Evolutionary conservation across 2,888 invertebrate species (phyloP).

Genomic region (Lochmaea crataegi): DNA sequence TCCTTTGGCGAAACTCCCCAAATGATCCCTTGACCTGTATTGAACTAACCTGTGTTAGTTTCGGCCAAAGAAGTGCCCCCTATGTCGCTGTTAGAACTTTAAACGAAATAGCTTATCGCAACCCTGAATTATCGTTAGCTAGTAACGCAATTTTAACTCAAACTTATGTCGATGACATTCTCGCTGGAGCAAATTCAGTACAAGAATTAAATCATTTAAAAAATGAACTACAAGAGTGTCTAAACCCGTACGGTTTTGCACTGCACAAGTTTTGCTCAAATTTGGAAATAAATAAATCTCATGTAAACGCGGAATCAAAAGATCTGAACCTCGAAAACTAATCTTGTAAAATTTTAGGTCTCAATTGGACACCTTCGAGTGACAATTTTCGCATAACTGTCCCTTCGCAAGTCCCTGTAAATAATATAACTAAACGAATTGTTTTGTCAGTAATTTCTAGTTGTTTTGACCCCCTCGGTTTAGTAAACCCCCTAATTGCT

Average conservation of each 20-base stretch:
- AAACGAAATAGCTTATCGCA: constrained; percentile 7
- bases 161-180: constrained; percentile 40
- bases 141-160: constrained; percentile 23
- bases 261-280: constrained; percentile 37
- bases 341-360: constrained; percentile 21
- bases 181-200: constrained; percentile 26
- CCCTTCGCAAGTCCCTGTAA: not conserved
- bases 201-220: constrained; percentile 10
- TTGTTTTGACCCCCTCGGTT: constrained; percentile 41
- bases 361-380: constrained; percentile 12
- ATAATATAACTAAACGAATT: constrained; percentile 23
- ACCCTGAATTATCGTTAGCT: constrained; percentile 18
- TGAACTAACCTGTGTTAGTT: constrained; percentile 33
- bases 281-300: not conserved
- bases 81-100: constrained; percentile 23
- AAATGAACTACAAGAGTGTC: constrained; percentile 11
- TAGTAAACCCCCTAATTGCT: constrained; percentile 35
- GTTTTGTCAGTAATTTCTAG: constrained; percentile 32
- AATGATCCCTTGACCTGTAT: constrained; percentile 24
- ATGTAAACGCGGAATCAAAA: not conserved
- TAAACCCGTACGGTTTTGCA: constrained; percentile 20
- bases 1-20: constrained; percentile 29
- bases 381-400: not conserved
- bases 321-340: constrained; percentile 14
- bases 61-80: constrained; percentile 35